Conservation (phyloP, 37 sponge, comb jelly and placozoan species). For the Halichondria panicea region DNA sequence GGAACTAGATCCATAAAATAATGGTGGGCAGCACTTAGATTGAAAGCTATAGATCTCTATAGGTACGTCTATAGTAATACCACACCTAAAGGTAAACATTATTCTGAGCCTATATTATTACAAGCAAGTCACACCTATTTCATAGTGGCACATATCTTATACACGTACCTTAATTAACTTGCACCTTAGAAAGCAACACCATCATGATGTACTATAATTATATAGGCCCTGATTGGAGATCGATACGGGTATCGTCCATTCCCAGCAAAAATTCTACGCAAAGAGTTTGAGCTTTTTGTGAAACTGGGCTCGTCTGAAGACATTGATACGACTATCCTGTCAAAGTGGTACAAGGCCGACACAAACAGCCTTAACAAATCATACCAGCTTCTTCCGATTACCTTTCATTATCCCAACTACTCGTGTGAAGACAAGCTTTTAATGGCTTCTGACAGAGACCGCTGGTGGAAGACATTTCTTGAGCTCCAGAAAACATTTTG, state of each 20-base stretch:
- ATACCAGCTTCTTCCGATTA: conserved; percentile 65
- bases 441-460: background rate
- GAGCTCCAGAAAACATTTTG: conserved; percentile 24
- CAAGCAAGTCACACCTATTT: too few species aligned
- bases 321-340: conserved; percentile 25
- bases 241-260: conserved; percentile 79
- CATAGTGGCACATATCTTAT: too few species aligned
- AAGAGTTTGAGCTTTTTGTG: conserved; percentile 25
- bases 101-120: too few species aligned
- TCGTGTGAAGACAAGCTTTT: background rate
- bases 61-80: too few species aligned
- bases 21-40: too few species aligned
- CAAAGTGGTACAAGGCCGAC: conserved; percentile 62
- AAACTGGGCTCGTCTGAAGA: background rate
- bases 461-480: conserved; percentile 48
- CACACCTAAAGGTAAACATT: too few species aligned
- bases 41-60: too few species aligned
- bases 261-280: conserved; percentile 44
- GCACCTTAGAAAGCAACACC: too few species aligned
- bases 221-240: conserved; percentile 68
- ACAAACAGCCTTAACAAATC: conserved; percentile 45
- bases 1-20: too few species aligned
- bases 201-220: background rate
- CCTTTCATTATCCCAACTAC: conserved; percentile 34
- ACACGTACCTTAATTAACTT: too few species aligned